Evolutionary conservation across 2,113 vertebrate genomes (phyloP).

Genomic region (Python bivittatus): DNA sequence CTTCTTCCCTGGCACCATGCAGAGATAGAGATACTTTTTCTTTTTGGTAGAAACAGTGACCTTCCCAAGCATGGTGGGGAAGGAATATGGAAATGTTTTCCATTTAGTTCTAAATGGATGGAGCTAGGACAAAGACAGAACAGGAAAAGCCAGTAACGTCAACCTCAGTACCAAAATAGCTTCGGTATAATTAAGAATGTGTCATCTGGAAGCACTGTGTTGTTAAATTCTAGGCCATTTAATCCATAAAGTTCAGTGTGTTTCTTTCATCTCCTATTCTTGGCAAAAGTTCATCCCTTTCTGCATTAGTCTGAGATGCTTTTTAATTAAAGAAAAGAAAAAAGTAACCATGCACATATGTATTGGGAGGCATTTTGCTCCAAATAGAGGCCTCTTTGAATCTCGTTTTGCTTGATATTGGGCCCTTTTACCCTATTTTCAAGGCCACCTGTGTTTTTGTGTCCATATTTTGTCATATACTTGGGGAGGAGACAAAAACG

Average conservation of each 20-base stretch:
- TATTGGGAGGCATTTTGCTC: too few species aligned
- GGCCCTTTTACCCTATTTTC: too few species aligned
- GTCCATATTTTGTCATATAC: too few species aligned
- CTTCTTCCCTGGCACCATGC: conserved; percentile 25
- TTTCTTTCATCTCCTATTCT: neutral
- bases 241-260: neutral
- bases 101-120: neutral
- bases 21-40: conserved; percentile 50
- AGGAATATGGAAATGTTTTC: conserved; percentile 16
- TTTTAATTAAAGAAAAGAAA: too few species aligned
- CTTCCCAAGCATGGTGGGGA: neutral
- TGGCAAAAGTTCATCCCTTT: neutral
- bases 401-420: too few species aligned
- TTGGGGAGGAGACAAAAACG: too few species aligned
- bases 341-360: too few species aligned
- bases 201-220: neutral
- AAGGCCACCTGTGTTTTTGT: too few species aligned
- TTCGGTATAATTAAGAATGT: neutral
- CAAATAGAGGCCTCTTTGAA: too few species aligned
- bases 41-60: conserved; percentile 35
- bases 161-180: neutral
- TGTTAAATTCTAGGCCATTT: neutral
- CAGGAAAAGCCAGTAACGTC: neutral
- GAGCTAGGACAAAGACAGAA: neutral
- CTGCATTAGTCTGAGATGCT: neutral